Evolutionary conservation across 2,797 vertebrate genomes (phyloP), one percentile per base, ranked within the genome.

Genomic region (Myripristis jacobus): DNA sequence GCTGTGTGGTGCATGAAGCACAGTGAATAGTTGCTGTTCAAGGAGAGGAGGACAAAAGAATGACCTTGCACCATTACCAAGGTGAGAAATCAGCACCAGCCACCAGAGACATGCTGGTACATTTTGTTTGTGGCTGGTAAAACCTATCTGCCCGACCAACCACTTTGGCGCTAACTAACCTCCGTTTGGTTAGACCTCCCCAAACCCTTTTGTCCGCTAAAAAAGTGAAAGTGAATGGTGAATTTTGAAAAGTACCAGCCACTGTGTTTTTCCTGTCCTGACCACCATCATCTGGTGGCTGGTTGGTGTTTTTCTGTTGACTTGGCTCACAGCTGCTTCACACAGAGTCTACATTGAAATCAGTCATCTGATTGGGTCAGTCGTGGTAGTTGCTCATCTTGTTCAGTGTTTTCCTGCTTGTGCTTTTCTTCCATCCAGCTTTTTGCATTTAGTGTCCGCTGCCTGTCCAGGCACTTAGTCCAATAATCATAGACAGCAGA

Each of bases 361-460:
- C 66, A 67, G 79, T 51, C 78, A 78, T 68, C 50, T 73, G 70
- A 84, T 73, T 1, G 34, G 70, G 73, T 81, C 73, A 59, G 57
- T 77, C 69, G 66, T 64, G 68, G 66, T 76, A 81, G 82, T 78
- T 75, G 70, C 61, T 66, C 86, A 85, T 90, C 84, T 82, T 87
- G 87, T 87, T 90, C 79, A 87, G 82, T 91, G 88, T 93, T 84
- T n/a, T 91, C 85, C 84, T 89, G 90, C 90, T 89, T 92, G 65
- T 89, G 92, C 92, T 87, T 87, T 52, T 88, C 90, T 80, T 88
- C 66, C 93, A 94, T 93, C 79, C 89, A 89, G 92, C 92, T 85
- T 88, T 87, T 82, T 85, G 86, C 84, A 80, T 86, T 85, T 72
- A 75, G 75, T 82, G 79, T 87, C 50, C 15, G 27, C 83, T 83